These are phyloP conservation scores for Mus spretus DNA, from an alignment of 2,797 vertebrate species.

Conservation along the genomic window DNA sequence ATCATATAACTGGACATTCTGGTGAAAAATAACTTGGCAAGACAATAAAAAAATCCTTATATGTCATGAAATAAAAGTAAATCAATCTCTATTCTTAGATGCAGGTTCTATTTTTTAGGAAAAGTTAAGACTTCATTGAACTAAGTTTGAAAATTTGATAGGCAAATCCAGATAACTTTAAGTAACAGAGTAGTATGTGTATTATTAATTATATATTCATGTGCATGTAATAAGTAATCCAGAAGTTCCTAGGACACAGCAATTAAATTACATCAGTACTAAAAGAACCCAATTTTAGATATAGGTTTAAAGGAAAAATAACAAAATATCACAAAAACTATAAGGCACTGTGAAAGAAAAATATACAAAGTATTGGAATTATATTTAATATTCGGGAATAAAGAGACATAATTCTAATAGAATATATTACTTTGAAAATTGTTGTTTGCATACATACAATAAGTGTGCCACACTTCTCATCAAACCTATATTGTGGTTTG, in stretches of 20 bases:
- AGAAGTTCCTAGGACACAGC: background rate
- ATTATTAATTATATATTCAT: background rate
- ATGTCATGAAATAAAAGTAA: background rate
- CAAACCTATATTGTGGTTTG: no score
- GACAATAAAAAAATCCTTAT: background rate
- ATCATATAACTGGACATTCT: background rate
- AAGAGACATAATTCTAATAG: background rate
- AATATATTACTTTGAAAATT: background rate
- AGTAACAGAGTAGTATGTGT: background rate
- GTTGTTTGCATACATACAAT: background rate
- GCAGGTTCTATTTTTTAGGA: background rate
- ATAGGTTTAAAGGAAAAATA: background rate
- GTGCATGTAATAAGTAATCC: background rate
- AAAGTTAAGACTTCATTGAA: background rate
- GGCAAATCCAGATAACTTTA: background rate
- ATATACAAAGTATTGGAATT: background rate
- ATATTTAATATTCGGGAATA: background rate
- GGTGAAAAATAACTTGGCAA: background rate
- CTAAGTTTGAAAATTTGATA: background rate
- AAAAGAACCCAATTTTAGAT: background rate
- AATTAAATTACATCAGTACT: background rate
- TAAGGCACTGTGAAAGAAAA: background rate
- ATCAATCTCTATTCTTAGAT: background rate
- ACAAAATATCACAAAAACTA: background rate
- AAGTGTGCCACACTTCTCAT: background rate